Base-by-base conservation (phyloP, 2,797 vertebrate genomes). In the Phrynocephalus guinanensis region DNA sequence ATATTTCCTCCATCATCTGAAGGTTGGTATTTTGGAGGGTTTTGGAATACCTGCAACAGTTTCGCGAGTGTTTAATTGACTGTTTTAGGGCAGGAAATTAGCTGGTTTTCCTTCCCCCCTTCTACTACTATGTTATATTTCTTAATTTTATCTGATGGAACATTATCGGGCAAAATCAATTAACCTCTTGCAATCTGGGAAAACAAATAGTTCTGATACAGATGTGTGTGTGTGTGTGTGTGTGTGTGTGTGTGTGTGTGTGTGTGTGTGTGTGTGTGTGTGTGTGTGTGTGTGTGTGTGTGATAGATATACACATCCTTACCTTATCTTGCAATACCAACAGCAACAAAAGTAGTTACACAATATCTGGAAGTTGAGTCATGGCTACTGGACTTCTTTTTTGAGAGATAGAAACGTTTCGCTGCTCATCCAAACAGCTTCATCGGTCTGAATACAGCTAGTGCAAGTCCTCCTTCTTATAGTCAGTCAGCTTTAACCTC, bases 21-120 rank as follows among this genome's bases (percentile, higher is more conserved):
- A 52, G 82, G n/a, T 60, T 95, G 87, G 94, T 91, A 73, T 93
- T 95, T 94, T 85, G 88, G 95, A 96, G 82, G 38, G 91, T 82
- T n/a, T 48, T 82, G 82, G 15, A 95, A 89, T 50, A 90, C 90
- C 92, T 95, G 92, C 94, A 86, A 85, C 91, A 91, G 86, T 91
- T 95, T 95, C 92, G 94, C 90, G 94, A 88, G 90, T 90, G 79
- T 88, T n/a, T 94, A 92, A 93, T 94, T 93, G 92, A 94, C 90
- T 93, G 95, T 90, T 93, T 93, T 81, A 93, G 94, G 92, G 90
- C 83, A 91, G 89, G 94, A 92, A 94, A 92, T 95, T 93, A 95
- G 89, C 93, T 88, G 92, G 90, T 89, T 88, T 95, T 95, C 93
- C n/a, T 22, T 28, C 9, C 52, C 1, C 18, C 22, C 24, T 9